These are phyloP conservation scores for Steatocranus sp. DNA, from an alignment of 2,797 vertebrate genomes.

Conservation along the genomic window DNA sequence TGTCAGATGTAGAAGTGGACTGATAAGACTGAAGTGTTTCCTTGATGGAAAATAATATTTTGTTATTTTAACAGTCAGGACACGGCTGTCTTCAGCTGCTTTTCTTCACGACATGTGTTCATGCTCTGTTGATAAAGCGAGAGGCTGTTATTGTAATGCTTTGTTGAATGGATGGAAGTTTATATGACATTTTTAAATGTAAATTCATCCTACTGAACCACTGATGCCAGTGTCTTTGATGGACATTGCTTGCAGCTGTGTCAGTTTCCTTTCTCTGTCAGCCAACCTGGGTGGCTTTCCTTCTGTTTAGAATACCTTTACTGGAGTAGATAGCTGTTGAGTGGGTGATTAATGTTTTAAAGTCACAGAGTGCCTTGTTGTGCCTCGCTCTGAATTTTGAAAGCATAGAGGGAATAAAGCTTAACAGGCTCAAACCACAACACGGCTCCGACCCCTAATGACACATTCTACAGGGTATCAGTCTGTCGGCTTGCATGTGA, in stretches of 20 bases:
- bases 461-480: constrained; percentile 60
- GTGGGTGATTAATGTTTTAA: constrained; percentile 62
- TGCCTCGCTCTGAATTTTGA: constrained; percentile 52
- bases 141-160: neutral
- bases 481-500: constrained; percentile 56
- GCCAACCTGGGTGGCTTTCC: constrained; percentile 54
- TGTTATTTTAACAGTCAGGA: constrained; percentile 50
- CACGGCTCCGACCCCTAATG: constrained; percentile 46
- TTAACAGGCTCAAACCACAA: constrained; percentile 47
- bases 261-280: neutral
- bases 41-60: constrained; percentile 38
- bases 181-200: neutral
- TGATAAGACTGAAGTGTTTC: constrained; percentile 45
- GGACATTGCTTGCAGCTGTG: neutral
- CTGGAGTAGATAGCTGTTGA: constrained; percentile 39
- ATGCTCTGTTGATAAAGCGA: constrained; percentile 2
- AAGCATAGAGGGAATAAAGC: constrained; percentile 23
- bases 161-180: neutral
- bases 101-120: constrained; percentile 29
- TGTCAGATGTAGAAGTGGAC: constrained; percentile 36
- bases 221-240: neutral
- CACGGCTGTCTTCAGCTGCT: constrained; percentile 36
- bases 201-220: neutral
- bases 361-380: constrained; percentile 39
- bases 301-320: constrained; percentile 46